Base-by-base conservation (phyloP, 2,113 vertebrate species). In the Tachycineta bicolor region DNA sequence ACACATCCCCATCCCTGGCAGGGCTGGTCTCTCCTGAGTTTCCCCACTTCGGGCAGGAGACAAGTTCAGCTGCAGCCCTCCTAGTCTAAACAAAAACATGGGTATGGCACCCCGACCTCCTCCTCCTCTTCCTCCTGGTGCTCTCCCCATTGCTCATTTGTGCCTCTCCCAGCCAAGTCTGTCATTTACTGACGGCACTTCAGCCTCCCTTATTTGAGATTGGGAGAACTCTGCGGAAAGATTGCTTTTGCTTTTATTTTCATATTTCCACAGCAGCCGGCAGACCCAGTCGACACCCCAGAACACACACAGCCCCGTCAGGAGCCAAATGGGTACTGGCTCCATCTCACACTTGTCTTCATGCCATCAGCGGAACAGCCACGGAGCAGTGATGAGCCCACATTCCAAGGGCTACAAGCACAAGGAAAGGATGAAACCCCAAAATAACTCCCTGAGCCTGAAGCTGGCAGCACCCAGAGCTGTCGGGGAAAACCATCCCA, bases 401-500 rank as follows among this genome's bases (percentile, higher is more conserved):
- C 23, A 44, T n/a, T 25, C n/a, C 2, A 0, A 34, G 9, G 29
- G 19, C 16, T 75, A 18, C 1, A 0, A 83, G 15, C 47, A 20
- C 23, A n/a, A 50, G 14, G 24, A 34, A 46, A n/a, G 3, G 24
- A 29, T 2, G 16, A 74, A 37, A 52, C 23, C 34, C 56, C 10
- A 18, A 69, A 58, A 59, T 17, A 81, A 31, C 25, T 24, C 56
- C 9, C 15, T 11, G 14, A 5, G 15, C 37, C 10, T 1, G 1
- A 62, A 37, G 12, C 74, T 25, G 9, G 62, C 39, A 11, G 16
- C 14, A 37, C 20, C 21, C 52, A 41, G 24, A 58, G 11, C 60
- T 6, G 0, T 17, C 0, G 0, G 28, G 44, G n/a, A 63, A 83
- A n/a, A n/a, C 39, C 33, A 9, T 3, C 23, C 62, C 6, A 4